phyloP scores from a whole-genome alignment of 2,888 invertebrate species.

The Andrena haemorrhoa region DNA sequence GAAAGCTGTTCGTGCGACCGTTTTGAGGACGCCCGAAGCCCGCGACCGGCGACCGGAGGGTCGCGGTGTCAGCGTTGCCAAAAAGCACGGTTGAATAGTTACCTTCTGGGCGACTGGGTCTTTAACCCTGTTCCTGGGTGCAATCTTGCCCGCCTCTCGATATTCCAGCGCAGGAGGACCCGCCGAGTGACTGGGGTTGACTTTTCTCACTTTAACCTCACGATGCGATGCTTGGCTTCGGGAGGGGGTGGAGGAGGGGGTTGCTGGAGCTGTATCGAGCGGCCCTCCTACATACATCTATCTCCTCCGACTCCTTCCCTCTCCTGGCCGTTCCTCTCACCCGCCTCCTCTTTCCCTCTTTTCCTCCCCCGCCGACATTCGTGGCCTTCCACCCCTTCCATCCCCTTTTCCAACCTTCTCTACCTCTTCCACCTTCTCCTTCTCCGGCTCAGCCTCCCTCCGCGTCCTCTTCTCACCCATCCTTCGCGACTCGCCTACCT shows the following conservation, averaged over 20 bases:
- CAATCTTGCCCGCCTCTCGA: conserved; percentile 64
- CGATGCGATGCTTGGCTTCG: conserved; percentile 84
- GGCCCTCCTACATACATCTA: conserved; percentile 85
- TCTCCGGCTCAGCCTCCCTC: conserved; percentile 66
- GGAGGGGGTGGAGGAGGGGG: conserved; percentile 79
- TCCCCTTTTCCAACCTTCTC: conserved; percentile 78
- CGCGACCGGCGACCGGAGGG: neutral
- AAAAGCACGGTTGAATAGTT: conserved; percentile 22
- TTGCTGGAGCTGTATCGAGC: conserved; percentile 85
- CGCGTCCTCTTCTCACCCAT: conserved; percentile 69
- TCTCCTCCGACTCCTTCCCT: conserved; percentile 81
- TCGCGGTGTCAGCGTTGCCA: conserved; percentile 8
- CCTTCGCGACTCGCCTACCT: conserved; percentile 77
- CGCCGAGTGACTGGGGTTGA: conserved; percentile 83
- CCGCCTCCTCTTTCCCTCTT: conserved; percentile 80
- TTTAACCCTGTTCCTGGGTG: conserved; percentile 10
- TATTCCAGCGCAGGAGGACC: conserved; percentile 79
- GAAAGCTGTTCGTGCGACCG: neutral
- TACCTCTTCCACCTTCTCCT: conserved; percentile 74
- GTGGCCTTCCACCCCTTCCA: conserved; percentile 81
- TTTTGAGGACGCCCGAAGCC: neutral
- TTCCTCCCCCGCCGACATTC: conserved; percentile 82
- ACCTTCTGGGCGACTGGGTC: conserved; percentile 29
- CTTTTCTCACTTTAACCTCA: conserved; percentile 85
- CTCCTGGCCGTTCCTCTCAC: conserved; percentile 71